These are phyloP conservation scores for Brenthis ino DNA, from an alignment of 2,888 invertebrate genomes.

Conservation along the genomic window DNA sequence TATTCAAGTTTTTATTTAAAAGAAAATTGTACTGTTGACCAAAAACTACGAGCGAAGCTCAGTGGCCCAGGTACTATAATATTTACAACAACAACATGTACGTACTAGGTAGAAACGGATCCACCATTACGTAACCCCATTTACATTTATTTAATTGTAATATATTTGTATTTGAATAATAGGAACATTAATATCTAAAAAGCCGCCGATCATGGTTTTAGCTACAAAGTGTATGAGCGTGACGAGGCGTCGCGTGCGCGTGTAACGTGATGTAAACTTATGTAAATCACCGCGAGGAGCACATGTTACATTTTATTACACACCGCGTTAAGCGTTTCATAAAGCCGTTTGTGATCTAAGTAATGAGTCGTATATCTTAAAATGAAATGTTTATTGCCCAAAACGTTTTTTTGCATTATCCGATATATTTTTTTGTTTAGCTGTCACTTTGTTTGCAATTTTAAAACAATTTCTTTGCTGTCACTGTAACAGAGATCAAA, in stretches of 20 bases:
- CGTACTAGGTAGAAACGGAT: background rate
- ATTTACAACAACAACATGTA: no score
- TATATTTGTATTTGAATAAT: background rate
- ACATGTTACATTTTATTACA: constrained; percentile 9
- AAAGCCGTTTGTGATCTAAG: background rate
- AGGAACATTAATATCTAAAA: constrained; percentile 4
- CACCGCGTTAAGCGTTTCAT: background rate
- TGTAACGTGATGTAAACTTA: constrained; percentile 9
- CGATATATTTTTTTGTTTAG: background rate
- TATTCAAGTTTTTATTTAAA: no score
- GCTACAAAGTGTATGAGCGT: constrained; percentile 18
- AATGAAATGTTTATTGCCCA: background rate
- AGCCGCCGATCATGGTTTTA: background rate
- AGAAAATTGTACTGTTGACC: no score
- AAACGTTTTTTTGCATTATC: background rate
- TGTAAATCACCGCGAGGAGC: constrained; percentile 13
- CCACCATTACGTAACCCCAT: background rate
- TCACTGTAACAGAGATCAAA: no score
- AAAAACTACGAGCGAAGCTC: no score
- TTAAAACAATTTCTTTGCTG: no score
- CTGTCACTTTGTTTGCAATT: background rate
- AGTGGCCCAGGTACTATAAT: no score
- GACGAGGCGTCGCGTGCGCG: constrained; percentile 10
- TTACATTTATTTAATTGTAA: background rate
- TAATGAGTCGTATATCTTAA: background rate